Base-by-base conservation (phyloP, 2,797 vertebrate genomes). In the Xiphorhynchus erythropygius region DNA sequence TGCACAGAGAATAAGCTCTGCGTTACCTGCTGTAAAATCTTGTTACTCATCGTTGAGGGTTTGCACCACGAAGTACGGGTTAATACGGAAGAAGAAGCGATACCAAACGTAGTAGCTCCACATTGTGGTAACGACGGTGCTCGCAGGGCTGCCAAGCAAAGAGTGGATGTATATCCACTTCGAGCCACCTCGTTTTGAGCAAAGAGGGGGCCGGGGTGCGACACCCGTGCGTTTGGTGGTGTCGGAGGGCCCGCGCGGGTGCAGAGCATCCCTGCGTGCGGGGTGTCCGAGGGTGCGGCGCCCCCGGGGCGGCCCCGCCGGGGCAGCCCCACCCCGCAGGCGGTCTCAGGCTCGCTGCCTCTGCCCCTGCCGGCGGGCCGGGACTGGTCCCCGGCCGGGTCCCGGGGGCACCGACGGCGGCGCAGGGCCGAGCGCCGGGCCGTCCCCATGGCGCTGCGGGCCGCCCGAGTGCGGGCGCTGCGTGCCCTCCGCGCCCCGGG, bases 41-140 rank as follows among this genome's bases (percentile, higher is more conserved):
- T 0, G 0, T 19, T 32, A 33, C 18, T 63, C 2, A 0, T 37
- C 32, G 23, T 3, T 32, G 21, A 35, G 37, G 28, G 16, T 59
- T 92, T 53, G 49, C 44, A 23, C 17, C 44, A 15, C 5, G 18
- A 89, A 76, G n/a, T n/a, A 5, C 1, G 23, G 23, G 12, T 73
- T 49, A 52, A 49, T n/a, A 4, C 0, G 8, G 21, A 74, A 25
- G 32, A 57, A 67, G 22, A 52, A 47, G 11, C 1, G 41, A 50
- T n/a, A 64, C 7, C 37, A 71, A 84, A 93, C 23, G 44, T 49
- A 49, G 50, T 55, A 87, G n/a, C 70, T 69, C 30, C 64, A 23
- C 3, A 0, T 30, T 35, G 46, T 19, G 32, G 46, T 47, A 27
- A n/a, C 25, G 42, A 41, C 0, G 18, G 10, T 55, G 74, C 62